Conservation (phyloP, 2,113 vertebrate species). For the Thunnus maccoyii region DNA sequence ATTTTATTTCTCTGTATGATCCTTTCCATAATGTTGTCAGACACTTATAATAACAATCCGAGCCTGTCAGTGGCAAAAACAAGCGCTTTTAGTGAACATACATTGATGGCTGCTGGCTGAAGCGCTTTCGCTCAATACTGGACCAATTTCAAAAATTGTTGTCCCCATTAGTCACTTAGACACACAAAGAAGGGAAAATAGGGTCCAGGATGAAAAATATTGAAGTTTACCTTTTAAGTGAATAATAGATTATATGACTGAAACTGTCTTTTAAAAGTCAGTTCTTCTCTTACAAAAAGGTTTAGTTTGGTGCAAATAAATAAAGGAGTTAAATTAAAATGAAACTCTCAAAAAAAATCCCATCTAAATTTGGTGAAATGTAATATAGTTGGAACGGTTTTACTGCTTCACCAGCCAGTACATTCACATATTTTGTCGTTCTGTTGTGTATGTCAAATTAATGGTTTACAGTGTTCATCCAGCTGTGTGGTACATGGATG, state of each 20-base stretch:
- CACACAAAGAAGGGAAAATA: no score
- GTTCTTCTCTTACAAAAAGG: neutral
- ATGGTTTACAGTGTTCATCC: slow-evolving; percentile 28
- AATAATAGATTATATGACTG: slow-evolving; percentile 38
- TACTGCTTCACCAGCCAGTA: neutral
- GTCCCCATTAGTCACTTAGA: no score
- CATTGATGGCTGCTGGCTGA: no score
- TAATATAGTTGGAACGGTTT: neutral
- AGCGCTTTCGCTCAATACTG: no score
- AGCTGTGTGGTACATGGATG: slow-evolving; percentile 21
- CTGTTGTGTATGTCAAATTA: neutral
- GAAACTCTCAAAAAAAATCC: neutral
- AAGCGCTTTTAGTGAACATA: no score
- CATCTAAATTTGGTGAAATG: neutral
- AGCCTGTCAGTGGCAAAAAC: no score
- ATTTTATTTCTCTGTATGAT: no score
- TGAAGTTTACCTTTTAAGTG: slow-evolving; percentile 2
- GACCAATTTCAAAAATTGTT: no score
- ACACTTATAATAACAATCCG: no score
- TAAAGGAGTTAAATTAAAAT: neutral
- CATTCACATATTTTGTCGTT: neutral
- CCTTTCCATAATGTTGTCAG: no score
- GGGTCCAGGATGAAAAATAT: no score
- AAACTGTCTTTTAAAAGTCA: slow-evolving; percentile 28
- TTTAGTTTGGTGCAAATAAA: slow-evolving; percentile 9